phyloP scores from a whole-genome alignment of 2,888 invertebrate species.

The Drosophila basisetae region DNA sequence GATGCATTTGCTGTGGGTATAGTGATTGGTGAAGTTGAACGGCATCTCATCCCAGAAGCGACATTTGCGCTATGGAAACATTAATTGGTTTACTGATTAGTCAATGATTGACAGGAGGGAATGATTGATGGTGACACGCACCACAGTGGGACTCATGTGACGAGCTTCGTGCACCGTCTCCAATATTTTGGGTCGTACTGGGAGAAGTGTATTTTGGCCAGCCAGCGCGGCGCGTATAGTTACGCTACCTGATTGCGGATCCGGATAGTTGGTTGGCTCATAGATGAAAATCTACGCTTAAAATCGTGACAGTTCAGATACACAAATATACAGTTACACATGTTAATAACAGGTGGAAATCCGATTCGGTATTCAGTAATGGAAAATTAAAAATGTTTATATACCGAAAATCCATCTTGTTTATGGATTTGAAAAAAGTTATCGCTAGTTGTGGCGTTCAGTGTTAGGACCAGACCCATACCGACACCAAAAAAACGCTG shows the following conservation, averaged over 20 bases:
- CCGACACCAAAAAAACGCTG: slow-evolving; percentile 80
- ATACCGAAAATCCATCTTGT: slow-evolving; percentile 87
- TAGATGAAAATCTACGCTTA: slow-evolving; percentile 54
- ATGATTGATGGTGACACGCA: slow-evolving; percentile 20
- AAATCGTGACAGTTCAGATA: not conserved
- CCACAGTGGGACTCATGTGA: slow-evolving; percentile 52
- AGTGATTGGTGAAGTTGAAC: slow-evolving; percentile 82
- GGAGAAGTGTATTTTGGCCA: slow-evolving; percentile 53
- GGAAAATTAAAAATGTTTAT: not conserved
- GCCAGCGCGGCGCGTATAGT: slow-evolving; percentile 47
- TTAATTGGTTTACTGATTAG: slow-evolving; percentile 27
- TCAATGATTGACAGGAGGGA: slow-evolving; percentile 1
- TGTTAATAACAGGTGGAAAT: not conserved
- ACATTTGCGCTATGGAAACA: slow-evolving; percentile 86
- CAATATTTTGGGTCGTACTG: slow-evolving; percentile 61
- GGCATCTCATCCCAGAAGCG: slow-evolving; percentile 86
- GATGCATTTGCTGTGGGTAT: slow-evolving; percentile 88
- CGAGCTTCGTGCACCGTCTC: slow-evolving; percentile 70
- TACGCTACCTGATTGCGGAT: slow-evolving; percentile 69
- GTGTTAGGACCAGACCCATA: slow-evolving; percentile 86
- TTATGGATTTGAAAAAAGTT: slow-evolving; percentile 86
- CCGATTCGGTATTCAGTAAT: not conserved
- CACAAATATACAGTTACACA: not conserved
- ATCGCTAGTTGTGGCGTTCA: slow-evolving; percentile 87
- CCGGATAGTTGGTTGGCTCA: slow-evolving; percentile 60